Base-by-base conservation (phyloP, 2,888 invertebrate genomes). In the Cheilosia variabilis region DNA sequence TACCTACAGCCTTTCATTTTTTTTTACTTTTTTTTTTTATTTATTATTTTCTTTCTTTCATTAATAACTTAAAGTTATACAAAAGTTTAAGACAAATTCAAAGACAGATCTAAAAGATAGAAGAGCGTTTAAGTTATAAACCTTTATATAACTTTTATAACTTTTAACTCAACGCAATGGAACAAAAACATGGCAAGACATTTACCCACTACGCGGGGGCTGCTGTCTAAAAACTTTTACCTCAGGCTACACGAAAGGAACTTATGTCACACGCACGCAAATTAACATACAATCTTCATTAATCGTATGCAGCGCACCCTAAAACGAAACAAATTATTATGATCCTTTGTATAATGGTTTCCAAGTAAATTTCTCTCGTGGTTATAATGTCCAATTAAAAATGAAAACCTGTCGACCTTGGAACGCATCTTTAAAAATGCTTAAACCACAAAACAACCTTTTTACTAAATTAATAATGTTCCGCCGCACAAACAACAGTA, bases 381-480 rank as follows among this genome's bases (percentile, higher is more conserved):
- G 57, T 24, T 24, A 57, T 57, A 19, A 57, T 37, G 34, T 45
- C 45, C 27, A 62, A 45, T 31, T 27, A 34, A 34, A 37, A 60
- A 43, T 4, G 24, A 47, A 62, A 62, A 22, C 37, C 15, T 9
- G 22, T 22, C 13, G 13, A 22, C 58, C 37, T 58, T 58, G 19
- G 31, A 60, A 60, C 13, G n/a, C 37, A 72, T 58, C 34, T 45
- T 22, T 27, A 13, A 66, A 55, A n/a, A 47, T 34, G 50, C 47
- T 58, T 34, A 22, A 60, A 31, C 68, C 62, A 47, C 58, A 78
- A 53, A 31, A 22, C 60, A 53, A 77, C 72, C 52, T 82, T 71
- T 62, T 69, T 52, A 22, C 60, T 47, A 75, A 71, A 69, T 80
- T 80, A 80, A 65, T 65, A 71, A 65, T 53, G 80, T 80, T 75